Percentiles rank a stretch among this genome's conserved stretches.
Conservation (phyloP, 2,113 vertebrate genomes). For the Motacilla tschutschensis region DNA sequence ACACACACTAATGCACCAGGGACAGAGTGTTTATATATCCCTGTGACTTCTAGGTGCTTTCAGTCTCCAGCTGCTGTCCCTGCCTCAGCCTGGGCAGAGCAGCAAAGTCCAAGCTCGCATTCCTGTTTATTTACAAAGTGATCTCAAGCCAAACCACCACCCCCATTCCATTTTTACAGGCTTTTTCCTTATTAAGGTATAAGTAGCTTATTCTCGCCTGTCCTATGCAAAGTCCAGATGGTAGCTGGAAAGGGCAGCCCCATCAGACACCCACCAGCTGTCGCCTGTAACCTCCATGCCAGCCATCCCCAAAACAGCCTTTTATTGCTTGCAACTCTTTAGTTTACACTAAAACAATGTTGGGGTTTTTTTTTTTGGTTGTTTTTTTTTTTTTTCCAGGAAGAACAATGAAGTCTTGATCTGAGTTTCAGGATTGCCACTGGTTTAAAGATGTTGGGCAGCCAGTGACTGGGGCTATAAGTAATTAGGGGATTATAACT, state of each 20-base stretch:
- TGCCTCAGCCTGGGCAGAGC: not conserved
- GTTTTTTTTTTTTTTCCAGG: not conserved
- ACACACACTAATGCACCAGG: not conserved
- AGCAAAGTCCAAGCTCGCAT: not conserved
- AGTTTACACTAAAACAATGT: conserved; percentile 8
- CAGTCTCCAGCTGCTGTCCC: not conserved
- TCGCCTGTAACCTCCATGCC: conserved; percentile 44
- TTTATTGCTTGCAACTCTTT: conserved; percentile 25
- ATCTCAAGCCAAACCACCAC: not conserved
- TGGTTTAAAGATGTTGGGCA: not conserved
- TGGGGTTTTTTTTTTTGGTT: not conserved
- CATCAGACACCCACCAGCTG: conserved; percentile 66
- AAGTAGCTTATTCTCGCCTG: conserved; percentile 64
- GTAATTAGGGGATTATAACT: not conserved
- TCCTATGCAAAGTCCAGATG: conserved; percentile 58
- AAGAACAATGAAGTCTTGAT: not conserved
- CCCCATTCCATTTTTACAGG: conserved; percentile 30
- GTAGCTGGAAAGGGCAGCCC: conserved; percentile 53
- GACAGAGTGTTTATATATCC: not conserved
- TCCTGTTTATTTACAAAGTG: conserved; percentile 21
- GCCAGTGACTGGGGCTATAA: not conserved
- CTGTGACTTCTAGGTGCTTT: not conserved
- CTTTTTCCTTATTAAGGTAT: conserved; percentile 64
- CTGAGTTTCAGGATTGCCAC: not conserved
- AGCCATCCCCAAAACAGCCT: conserved; percentile 23